phyloP scores from a whole-genome alignment of 2,888 invertebrate genomes.

The Atherix ibis region DNA sequence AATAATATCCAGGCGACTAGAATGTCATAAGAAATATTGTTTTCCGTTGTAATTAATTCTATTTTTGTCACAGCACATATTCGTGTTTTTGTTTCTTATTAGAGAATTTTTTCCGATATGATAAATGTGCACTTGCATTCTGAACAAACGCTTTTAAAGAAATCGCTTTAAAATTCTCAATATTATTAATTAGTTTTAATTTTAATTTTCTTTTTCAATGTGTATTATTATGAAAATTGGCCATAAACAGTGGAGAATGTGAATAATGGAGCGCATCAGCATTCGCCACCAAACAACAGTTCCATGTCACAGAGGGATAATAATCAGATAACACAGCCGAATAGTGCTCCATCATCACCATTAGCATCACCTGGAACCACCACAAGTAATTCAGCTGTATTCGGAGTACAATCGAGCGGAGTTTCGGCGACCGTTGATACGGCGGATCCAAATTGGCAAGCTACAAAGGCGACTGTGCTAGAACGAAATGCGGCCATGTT shows the following conservation, averaged over 20 bases:
- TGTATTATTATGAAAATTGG: too few species aligned
- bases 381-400: conserved; percentile 25
- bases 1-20: too few species aligned
- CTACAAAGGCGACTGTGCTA: conserved; percentile 68
- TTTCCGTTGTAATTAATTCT: not conserved
- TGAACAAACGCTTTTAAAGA: too few species aligned
- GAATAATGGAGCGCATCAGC: conserved; percentile 57
- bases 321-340: conserved; percentile 59
- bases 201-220: too few species aligned
- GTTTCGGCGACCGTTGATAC: conserved; percentile 41
- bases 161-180: too few species aligned
- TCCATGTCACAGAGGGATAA: conserved; percentile 37
- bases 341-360: conserved; percentile 70
- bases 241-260: conserved; percentile 38
- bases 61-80: not conserved
- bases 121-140: not conserved
- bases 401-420: conserved; percentile 25
- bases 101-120: not conserved
- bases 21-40: too few species aligned
- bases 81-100: not conserved
- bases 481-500: conserved; percentile 96
- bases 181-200: too few species aligned
- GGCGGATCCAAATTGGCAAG: conserved; percentile 83
- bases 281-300: conserved; percentile 58
- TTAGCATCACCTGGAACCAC: conserved; percentile 45